Conservation (phyloP, 2,888 invertebrate genomes). For the Pilophorus perplexus region DNA sequence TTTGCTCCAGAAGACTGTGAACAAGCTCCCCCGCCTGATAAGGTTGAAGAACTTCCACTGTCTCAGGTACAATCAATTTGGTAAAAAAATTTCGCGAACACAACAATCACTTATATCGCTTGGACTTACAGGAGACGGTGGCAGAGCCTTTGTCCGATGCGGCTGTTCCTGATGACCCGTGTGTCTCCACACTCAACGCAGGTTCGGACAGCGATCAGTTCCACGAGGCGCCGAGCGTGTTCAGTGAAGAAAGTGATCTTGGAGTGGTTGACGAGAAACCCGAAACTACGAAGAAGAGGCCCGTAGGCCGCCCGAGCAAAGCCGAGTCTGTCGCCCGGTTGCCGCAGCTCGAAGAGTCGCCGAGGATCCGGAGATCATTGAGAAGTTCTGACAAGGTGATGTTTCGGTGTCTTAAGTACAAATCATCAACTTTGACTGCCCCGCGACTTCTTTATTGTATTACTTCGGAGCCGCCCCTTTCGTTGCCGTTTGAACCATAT, state of each 20-base stretch:
- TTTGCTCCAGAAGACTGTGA: too few relatives aligned
- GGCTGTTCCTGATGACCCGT: background rate
- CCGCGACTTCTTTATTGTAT: too few relatives aligned
- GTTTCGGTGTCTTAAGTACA: background rate
- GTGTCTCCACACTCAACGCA: background rate
- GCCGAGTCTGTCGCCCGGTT: background rate
- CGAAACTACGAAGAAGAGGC: background rate
- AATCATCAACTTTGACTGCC: too few relatives aligned
- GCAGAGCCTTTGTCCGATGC: background rate
- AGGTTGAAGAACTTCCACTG: too few relatives aligned
- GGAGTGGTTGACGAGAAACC: background rate
- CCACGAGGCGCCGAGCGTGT: background rate
- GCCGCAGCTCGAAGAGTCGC: too few relatives aligned
- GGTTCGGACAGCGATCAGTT: background rate
- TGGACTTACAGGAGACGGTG: too few relatives aligned
- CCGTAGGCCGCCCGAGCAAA: background rate
- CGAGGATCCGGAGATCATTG: slow-evolving; percentile 15
- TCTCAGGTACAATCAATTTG: too few relatives aligned
- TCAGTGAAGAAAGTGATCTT: slow-evolving; percentile 5
- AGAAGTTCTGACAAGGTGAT: slow-evolving; percentile 22
- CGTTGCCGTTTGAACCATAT: too few relatives aligned
- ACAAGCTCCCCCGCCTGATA: too few relatives aligned
- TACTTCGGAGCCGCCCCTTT: too few relatives aligned
- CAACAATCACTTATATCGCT: too few relatives aligned
- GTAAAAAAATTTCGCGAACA: too few relatives aligned